Evolutionary conservation across 1,140 invertebrate species (phyloP).

Genomic region (Drosophila quadrilineata): DNA sequence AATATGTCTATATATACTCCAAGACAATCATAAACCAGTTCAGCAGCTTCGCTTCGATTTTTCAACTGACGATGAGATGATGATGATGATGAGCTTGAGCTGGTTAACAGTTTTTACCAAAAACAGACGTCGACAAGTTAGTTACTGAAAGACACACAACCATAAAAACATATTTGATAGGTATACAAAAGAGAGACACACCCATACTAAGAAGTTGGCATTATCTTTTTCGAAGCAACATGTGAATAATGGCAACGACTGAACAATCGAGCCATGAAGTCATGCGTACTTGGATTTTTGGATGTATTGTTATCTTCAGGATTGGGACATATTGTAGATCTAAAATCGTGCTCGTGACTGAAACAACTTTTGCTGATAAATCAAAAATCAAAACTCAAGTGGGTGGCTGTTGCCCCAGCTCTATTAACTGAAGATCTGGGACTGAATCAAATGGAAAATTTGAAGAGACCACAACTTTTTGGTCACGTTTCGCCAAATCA

Average conservation of each 20-base stretch:
- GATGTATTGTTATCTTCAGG: conserved; percentile 36
- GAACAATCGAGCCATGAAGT: conserved; percentile 32
- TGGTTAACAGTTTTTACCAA: conserved; percentile 16
- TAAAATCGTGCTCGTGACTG: conserved; percentile 27
- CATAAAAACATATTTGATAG: background rate
- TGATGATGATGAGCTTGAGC: conserved; percentile 9
- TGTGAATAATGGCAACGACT: conserved; percentile 24
- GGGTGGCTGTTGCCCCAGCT: background rate
- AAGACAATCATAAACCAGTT: conserved; percentile 50
- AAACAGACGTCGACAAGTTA: conserved; percentile 19
- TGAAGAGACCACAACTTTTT: no score
- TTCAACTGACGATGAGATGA: background rate
- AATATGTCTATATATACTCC: no score
- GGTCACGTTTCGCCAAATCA: no score
- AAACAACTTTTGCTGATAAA: conserved; percentile 19
- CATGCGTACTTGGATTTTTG: conserved; percentile 33
- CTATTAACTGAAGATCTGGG: no score
- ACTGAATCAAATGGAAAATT: conserved; percentile 1
- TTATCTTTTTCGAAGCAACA: conserved; percentile 27
- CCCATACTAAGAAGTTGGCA: background rate
- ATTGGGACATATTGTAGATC: conserved; percentile 39
- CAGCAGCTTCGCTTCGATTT: conserved; percentile 36
- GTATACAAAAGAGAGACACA: background rate
- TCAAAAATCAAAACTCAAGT: conserved; percentile 1
- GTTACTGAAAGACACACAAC: conserved; percentile 4